Evolutionary conservation across 2,888 invertebrate genomes (phyloP), one percentile per base, ranked within the genome.

Genomic region (Heliconius ismenius): DNA sequence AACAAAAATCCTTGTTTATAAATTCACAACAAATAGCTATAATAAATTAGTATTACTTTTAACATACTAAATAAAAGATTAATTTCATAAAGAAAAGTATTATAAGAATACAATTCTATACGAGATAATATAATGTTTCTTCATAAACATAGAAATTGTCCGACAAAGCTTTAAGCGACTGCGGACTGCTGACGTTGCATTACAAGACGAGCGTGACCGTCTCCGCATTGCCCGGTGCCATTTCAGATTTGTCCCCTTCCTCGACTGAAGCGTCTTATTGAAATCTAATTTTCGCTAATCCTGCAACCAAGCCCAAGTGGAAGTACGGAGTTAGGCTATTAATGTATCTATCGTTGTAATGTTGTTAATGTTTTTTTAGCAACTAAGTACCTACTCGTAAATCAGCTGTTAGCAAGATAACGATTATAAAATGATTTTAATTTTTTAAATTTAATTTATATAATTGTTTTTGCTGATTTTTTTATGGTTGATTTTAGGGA

Each of bases 281-380:
- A 92, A 93, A 93, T 93, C 91, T 91, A 92, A 93, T 93, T 93
- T 93, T 92, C 91, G 90, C 87, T 93, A 93, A 93, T 92, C 93
- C 92, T 83, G 83, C 81, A 85, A 76, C 81, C 89, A 88, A 90
- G 86, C 84, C 84, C 83, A 85, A 86, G 84, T 83, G 84, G 81
- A 86, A 81, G 84, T 82, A 83, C 84, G 82, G 83, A 87, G 86
- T 87, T 87, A 80, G 77, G 79, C 79, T 81, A 87, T 88, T 88
- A 85, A 88, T 85, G 86, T 89, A 88, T 88, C 86, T 89, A 89
- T 89, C 88, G 87, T 89, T 87, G 87, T 88, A 85, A 86, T 87
- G 84, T 82, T 81, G 82, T 83, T 82, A 87, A 85, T 85, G 85
- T 74, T 21, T 21, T 54, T 49, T 39, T 1, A 2, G 24, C 11